phyloP scores from a whole-genome alignment of 2,888 invertebrate species.

The Nephrotoma flavescens region DNA sequence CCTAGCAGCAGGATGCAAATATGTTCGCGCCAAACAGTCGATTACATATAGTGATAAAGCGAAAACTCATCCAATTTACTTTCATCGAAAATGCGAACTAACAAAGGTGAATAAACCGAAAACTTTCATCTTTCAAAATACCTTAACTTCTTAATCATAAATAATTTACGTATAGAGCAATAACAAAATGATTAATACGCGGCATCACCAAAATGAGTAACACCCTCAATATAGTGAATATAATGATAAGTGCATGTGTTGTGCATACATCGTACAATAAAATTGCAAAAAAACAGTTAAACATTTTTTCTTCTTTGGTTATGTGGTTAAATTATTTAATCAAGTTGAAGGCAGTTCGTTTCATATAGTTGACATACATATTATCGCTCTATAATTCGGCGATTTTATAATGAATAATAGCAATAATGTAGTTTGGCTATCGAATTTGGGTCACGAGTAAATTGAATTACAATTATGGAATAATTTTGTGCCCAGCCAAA shows the following conservation, averaged over 20 bases:
- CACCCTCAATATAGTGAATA: too few relatives aligned
- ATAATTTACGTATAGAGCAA: not conserved
- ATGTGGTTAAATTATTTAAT: not conserved
- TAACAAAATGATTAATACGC: not conserved
- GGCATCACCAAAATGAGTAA: not conserved
- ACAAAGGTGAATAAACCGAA: not conserved
- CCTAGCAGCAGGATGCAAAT: not conserved
- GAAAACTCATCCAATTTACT: not conserved
- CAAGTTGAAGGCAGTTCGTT: not conserved
- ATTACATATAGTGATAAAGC: not conserved
- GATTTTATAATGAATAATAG: not conserved
- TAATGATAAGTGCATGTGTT: too few relatives aligned
- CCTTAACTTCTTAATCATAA: not conserved
- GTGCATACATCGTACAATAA: too few relatives aligned
- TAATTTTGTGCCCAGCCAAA: not conserved
- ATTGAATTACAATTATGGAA: not conserved
- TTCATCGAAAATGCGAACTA: not conserved
- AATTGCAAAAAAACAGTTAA: not conserved
- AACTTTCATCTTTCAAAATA: not conserved
- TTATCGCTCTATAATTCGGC: not conserved
- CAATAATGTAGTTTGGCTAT: not conserved
- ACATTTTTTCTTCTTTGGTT: not conserved
- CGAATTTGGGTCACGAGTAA: not conserved
- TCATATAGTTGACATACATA: not conserved
- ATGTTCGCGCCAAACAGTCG: not conserved